These are phyloP conservation scores for Mongoloraphidia duomilia DNA, from an alignment of 2,888 invertebrate species.

Conservation along the genomic window DNA sequence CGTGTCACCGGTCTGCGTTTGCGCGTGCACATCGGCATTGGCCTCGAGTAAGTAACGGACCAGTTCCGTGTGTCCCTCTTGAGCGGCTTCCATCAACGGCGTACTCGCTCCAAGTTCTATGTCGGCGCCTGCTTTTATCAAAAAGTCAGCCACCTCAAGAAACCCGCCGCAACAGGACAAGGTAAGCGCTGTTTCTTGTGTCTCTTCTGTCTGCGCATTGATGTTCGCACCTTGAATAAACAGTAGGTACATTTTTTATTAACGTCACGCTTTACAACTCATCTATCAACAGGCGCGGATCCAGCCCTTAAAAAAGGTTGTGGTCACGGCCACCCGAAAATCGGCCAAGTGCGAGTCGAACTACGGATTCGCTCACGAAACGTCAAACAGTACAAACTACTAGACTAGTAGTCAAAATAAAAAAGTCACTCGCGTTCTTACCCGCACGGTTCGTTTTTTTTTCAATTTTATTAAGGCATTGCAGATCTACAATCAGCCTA, in stretches of 20 bases:
- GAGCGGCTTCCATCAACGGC: slow-evolving; percentile 96
- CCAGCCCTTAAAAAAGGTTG: no score
- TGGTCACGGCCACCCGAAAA: no score
- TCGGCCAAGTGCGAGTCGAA: no score
- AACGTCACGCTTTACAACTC: background rate
- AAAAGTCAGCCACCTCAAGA: slow-evolving; percentile 86
- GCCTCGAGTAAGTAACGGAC: slow-evolving; percentile 75
- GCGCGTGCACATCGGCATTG: slow-evolving; percentile 82
- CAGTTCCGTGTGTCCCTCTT: slow-evolving; percentile 91
- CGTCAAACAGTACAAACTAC: no score
- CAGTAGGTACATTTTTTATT: background rate
- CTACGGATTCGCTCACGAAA: no score
- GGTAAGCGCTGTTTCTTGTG: slow-evolving; percentile 91
- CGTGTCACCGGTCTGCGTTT: slow-evolving; percentile 89
- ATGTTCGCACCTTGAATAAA: slow-evolving; percentile 63
- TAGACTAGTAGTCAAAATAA: no score
- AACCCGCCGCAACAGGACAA: slow-evolving; percentile 92
- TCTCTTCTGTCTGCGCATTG: slow-evolving; percentile 97
- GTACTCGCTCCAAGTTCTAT: slow-evolving; percentile 91
- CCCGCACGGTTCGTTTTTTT: no score
- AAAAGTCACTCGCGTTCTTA: no score
- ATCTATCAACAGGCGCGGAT: no score
- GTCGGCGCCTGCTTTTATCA: slow-evolving; percentile 89
- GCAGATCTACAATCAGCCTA: no score
- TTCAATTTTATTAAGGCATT: no score